phyloP scores from a whole-genome alignment of 2,888 invertebrate species.

The Parascotia fuliginaria region DNA sequence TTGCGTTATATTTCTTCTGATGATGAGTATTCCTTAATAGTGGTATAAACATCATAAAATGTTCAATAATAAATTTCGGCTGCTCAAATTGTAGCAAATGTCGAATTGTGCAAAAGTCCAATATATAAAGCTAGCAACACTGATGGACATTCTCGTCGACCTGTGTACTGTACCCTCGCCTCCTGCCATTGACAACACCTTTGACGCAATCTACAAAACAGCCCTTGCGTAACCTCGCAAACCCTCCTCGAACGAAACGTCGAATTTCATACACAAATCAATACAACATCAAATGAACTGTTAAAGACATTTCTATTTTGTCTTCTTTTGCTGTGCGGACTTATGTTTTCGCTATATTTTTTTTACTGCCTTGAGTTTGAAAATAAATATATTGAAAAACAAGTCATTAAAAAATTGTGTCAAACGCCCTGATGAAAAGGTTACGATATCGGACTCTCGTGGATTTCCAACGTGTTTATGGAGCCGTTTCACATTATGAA shows the following conservation, averaged over 20 bases:
- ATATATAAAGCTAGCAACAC: slow-evolving; percentile 31
- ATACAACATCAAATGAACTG: slow-evolving; percentile 51
- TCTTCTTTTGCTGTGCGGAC: slow-evolving; percentile 2
- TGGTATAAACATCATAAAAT: too few relatives aligned
- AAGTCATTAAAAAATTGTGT: too few relatives aligned
- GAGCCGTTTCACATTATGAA: too few relatives aligned
- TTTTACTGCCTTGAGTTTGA: not conserved
- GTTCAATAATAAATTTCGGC: too few relatives aligned
- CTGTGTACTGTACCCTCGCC: slow-evolving; percentile 70
- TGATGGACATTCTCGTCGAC: slow-evolving; percentile 55
- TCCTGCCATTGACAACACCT: slow-evolving; percentile 77
- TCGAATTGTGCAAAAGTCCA: slow-evolving; percentile 1
- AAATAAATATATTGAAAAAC: not conserved
- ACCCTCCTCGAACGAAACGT: slow-evolving; percentile 60
- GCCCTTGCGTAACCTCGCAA: slow-evolving; percentile 71
- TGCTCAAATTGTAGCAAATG: too few relatives aligned
- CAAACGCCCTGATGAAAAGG: too few relatives aligned
- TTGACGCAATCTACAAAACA: slow-evolving; percentile 66
- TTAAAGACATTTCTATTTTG: slow-evolving; percentile 59
- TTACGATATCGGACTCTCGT: too few relatives aligned
- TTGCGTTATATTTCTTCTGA: too few relatives aligned
- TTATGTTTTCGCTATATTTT: slow-evolving; percentile 2
- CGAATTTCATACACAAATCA: slow-evolving; percentile 68
- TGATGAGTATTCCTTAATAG: too few relatives aligned
- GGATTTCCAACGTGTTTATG: too few relatives aligned